A percentile compares a stretch with the other conserved stretches of the same genome.
These are phyloP conservation scores for Hydropotes inermis DNA, from an alignment of 2,113 vertebrate species.

Conservation along the genomic window DNA sequence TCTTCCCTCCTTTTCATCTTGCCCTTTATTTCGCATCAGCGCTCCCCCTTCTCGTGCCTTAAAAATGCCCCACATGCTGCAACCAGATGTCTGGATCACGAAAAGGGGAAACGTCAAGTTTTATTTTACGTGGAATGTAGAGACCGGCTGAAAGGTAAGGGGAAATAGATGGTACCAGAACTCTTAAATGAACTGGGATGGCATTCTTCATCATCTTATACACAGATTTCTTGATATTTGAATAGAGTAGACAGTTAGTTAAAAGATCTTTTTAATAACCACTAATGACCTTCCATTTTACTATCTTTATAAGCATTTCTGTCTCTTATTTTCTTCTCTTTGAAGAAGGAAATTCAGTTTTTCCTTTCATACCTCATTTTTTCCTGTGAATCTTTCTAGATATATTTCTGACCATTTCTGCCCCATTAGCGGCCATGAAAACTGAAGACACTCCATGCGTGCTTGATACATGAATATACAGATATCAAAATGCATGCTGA, in stretches of 20 bases:
- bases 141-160: not conserved
- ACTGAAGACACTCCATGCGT: not conserved
- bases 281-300: not conserved
- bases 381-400: not conserved
- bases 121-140: not conserved
- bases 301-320: not conserved
- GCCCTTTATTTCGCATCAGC: not conserved
- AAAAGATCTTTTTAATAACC: not conserved
- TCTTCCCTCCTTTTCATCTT: not conserved
- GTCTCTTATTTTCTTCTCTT: not conserved
- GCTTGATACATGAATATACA: not conserved
- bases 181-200: not conserved
- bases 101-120: not conserved
- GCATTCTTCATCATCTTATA: not conserved
- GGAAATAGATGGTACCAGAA: not conserved
- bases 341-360: not conserved
- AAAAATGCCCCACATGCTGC: constrained; percentile 11
- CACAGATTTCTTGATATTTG: not conserved
- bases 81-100: constrained; percentile 31
- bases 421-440: not conserved
- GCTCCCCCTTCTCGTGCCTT: not conserved
- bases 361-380: not conserved
- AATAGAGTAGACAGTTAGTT: not conserved
- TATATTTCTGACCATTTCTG: not conserved
- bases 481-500: not conserved